Base-by-base conservation (phyloP, 2,113 vertebrate genomes). In the Formicarius rufipectus region DNA sequence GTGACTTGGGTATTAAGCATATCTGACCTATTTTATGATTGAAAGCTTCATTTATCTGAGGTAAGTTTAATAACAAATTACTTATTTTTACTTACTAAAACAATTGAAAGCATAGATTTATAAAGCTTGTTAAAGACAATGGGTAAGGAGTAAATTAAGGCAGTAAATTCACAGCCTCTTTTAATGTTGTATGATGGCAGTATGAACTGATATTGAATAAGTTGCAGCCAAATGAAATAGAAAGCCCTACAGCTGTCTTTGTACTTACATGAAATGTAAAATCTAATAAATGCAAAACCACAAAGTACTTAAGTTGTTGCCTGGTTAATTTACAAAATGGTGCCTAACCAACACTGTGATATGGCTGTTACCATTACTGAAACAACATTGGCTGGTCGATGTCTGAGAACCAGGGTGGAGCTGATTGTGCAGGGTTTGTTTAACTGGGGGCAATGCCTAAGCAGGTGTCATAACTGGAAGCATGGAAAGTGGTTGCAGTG, bases 1-100 rank as follows among this genome's bases (percentile, higher is more conserved):
- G 50, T 27, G 71, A 62, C 44, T 52, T 3, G 0, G 18, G 30
- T 90, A 31, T 89, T 77, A 56, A 86, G 69, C 75, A 75, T 56
- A 90, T n/a, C 52, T 52, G 40, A 64, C 44, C 35, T 84, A 16
- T 91, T 92, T 87, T 85, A 44, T 75, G 60, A 84, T 12, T 12
- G 23, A 94, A 84, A 89, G 72, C 37, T 40, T 84, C 79, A 84
- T 53, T 80, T 63, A 77, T 53, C 59, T 75, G 81, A 97, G 80
- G 84, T 72, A 95, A 95, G 73, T 87, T 96, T 89, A 86, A 42
- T 84, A 89, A 82, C 11, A 92, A 59, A 80, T 49, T 66, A 90
- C 92, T 93, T 94, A 92, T 97, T 95, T 96, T 95, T 89, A 68
- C 69, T 64, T 78, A 78, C 44, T 63, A 60, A 85, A 88, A 69